A percentile compares a stretch with the other conserved stretches of the same genome.
phyloP scores from a whole-genome alignment of 2,113 vertebrate species.

The Gracilinanus agilis region DNA sequence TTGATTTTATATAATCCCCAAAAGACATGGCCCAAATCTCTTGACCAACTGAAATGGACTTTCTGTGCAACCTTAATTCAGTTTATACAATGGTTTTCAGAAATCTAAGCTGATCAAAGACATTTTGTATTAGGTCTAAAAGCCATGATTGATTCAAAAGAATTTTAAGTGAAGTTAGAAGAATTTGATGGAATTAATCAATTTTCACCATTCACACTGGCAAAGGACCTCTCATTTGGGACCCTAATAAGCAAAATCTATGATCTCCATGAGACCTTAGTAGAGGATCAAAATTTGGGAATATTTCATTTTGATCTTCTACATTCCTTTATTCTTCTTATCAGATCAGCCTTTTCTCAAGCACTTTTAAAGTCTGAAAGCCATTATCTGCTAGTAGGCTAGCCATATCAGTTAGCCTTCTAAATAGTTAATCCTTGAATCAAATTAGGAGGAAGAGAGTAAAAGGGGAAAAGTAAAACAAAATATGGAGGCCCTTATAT shows the following conservation, averaged over 20 bases:
- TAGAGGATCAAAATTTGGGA: constrained; percentile 34
- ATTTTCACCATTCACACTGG: neutral
- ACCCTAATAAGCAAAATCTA: constrained; percentile 38
- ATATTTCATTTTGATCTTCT: constrained; percentile 53
- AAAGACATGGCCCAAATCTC: neutral
- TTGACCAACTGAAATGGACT: neutral
- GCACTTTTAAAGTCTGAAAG: constrained; percentile 12
- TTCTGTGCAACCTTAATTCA: neutral
- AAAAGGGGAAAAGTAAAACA: constrained; percentile 9
- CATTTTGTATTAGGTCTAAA: neutral
- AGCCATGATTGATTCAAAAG: neutral
- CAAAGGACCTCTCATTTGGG: constrained; percentile 23
- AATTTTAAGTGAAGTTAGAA: neutral
- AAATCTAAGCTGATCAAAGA: neutral
- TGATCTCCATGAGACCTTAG: constrained; percentile 11
- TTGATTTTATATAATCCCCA: neutral
- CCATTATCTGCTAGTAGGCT: constrained; percentile 32
- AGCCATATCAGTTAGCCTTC: constrained; percentile 31
- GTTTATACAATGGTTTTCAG: neutral
- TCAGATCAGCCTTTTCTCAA: constrained; percentile 24
- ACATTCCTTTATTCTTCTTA: constrained; percentile 38
- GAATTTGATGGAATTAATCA: neutral
- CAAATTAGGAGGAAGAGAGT: constrained; percentile 5
- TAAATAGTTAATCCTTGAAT: neutral
- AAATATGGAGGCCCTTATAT: constrained; percentile 55